Evolutionary conservation across 2,888 invertebrate species (phyloP).

Genomic region (Epicampocera succincta): DNA sequence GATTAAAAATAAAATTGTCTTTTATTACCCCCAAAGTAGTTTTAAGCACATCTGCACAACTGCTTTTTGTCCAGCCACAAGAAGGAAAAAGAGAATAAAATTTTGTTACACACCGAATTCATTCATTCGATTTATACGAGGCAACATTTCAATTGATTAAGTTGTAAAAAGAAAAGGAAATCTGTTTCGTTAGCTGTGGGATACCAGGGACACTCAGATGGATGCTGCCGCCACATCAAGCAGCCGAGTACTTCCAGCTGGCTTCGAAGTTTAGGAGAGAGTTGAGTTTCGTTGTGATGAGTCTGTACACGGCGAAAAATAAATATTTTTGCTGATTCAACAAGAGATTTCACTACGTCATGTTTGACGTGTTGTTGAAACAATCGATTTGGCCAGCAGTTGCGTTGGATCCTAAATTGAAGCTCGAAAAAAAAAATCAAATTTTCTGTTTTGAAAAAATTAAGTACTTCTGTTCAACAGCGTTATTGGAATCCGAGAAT

Average conservation of each 20-base stretch:
- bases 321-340: no score
- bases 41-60: not conserved
- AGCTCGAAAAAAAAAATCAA: no score
- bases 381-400: no score
- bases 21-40: conserved; percentile 10
- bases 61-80: conserved; percentile 26
- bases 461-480: no score
- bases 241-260: conserved; percentile 14
- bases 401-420: no score
- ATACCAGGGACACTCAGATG: conserved; percentile 51
- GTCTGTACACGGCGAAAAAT: no score
- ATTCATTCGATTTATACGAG: conserved; percentile 43
- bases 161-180: conserved; percentile 48
- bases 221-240: conserved; percentile 11
- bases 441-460: no score
- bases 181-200: conserved; percentile 65
- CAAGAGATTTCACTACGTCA: no score
- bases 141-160: conserved; percentile 43
- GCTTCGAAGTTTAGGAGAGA: conserved; percentile 31
- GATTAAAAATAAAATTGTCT: conserved; percentile 28
- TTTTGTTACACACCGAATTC: conserved; percentile 33
- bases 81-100: no score
- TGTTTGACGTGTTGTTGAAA: no score
- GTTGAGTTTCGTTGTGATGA: no score
- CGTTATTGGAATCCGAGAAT: no score